Conservation (phyloP, 1,140 invertebrate genomes). For the Planococcus citri region DNA sequence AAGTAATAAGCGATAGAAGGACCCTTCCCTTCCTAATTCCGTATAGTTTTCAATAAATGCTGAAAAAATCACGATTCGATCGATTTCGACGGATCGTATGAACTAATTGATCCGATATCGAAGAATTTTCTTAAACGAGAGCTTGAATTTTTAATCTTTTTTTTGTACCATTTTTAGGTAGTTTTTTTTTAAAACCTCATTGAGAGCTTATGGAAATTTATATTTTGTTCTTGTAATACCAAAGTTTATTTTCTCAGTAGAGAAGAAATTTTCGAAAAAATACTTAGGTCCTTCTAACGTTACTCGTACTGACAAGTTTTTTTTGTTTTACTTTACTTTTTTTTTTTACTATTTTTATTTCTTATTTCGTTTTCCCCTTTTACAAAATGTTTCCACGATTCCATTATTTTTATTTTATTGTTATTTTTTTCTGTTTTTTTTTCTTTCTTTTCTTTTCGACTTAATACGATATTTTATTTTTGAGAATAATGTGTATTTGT, state of each 20-base stretch:
- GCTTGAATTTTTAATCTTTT: background rate
- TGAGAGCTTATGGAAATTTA: background rate
- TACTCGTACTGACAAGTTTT: background rate
- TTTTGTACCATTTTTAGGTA: background rate
- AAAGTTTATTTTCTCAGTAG: background rate
- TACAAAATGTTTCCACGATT: background rate
- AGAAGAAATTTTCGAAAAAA: background rate
- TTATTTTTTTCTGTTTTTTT: background rate
- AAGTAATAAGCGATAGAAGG: too few relatives aligned
- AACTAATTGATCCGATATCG: too few relatives aligned
- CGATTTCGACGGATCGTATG: too few relatives aligned
- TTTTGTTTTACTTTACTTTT: background rate
- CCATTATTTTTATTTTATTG: constrained; percentile 17
- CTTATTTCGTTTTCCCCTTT: background rate
- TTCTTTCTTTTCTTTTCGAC: background rate
- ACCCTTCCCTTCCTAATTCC: too few relatives aligned
- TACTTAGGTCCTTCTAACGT: background rate
- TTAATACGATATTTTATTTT: constrained; percentile 7
- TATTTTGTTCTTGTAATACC: background rate
- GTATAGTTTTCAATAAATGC: too few relatives aligned
- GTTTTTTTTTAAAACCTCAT: background rate
- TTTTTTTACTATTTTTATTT: background rate
- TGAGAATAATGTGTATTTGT: constrained; percentile 4
- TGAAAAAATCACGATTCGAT: too few relatives aligned
- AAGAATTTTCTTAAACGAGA: too few relatives aligned